Evolutionary conservation across 2,113 vertebrate genomes (phyloP).

Genomic region (Miniopterus natalensis): DNA sequence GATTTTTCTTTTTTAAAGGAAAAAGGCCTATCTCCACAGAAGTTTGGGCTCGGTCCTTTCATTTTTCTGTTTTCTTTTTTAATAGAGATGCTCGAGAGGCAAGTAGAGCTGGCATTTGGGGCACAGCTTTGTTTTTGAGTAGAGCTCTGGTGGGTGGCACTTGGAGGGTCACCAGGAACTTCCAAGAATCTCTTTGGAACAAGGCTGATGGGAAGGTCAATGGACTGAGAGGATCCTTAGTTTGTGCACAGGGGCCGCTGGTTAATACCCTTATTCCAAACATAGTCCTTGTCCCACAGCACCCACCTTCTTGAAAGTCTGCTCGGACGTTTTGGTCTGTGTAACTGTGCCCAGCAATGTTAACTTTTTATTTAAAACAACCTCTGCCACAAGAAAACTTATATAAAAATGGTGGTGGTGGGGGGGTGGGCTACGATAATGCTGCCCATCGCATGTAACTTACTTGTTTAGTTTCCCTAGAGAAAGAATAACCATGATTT

Average conservation of each 20-base stretch:
- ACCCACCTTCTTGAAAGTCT: neutral
- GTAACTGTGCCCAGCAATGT: neutral
- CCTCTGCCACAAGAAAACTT: neutral
- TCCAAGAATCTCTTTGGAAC: neutral
- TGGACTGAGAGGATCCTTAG: neutral
- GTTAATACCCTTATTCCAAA: neutral
- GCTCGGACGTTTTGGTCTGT: neutral
- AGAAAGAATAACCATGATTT: neutral
- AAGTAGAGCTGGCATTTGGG: neutral
- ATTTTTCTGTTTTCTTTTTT: neutral
- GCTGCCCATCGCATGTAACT: neutral
- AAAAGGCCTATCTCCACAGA: neutral
- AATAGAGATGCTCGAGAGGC: neutral
- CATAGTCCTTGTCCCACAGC: neutral
- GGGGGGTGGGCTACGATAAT: neutral
- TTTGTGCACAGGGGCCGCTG: neutral
- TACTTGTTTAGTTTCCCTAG: neutral
- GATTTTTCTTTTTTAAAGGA: neutral
- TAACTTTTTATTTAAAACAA: conserved; percentile 24
- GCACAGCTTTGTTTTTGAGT: neutral
- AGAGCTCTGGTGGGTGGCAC: neutral
- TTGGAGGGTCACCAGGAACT: neutral
- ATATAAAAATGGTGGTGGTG: neutral
- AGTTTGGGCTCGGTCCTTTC: neutral
- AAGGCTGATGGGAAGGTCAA: neutral